Evolutionary conservation across 2,113 vertebrate genomes (phyloP).

Genomic region (Sciurus niger): DNA sequence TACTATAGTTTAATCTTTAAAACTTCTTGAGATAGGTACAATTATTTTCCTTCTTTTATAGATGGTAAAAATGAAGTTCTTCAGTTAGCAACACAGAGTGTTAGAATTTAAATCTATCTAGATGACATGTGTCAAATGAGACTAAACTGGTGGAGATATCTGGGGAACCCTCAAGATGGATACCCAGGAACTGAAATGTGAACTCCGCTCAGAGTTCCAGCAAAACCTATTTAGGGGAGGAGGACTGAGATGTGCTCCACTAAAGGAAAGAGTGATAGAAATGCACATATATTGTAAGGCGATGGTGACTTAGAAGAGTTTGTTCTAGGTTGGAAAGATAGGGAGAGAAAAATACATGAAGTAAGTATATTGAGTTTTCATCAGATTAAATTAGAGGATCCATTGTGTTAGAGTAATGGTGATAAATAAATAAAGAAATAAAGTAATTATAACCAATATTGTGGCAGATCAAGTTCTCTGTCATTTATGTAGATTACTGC

Average conservation of each 20-base stretch:
- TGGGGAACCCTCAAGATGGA: not conserved
- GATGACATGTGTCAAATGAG: not conserved
- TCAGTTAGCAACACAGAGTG: not conserved
- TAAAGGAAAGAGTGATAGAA: not conserved
- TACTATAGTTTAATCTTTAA: constrained; percentile 9
- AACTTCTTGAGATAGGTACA: not conserved
- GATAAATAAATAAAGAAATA: not conserved
- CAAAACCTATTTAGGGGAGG: not conserved
- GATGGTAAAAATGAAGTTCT: not conserved
- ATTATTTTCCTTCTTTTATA: not conserved
- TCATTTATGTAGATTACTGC: not conserved
- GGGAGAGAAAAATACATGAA: not conserved
- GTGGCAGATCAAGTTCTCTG: not conserved
- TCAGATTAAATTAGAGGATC: not conserved
- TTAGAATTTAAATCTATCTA: not conserved
- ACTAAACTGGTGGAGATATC: not conserved
- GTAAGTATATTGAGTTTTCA: not conserved
- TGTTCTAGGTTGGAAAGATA: not conserved
- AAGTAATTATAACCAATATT: not conserved
- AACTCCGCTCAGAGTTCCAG: not conserved
- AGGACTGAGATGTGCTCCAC: not conserved
- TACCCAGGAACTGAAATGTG: not conserved
- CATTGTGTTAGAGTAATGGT: constrained; percentile 17
- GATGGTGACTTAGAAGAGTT: not conserved
- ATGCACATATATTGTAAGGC: not conserved